Evolutionary conservation across 2,797 vertebrate species (phyloP).

Genomic region (Semotilus atromaculatus): DNA sequence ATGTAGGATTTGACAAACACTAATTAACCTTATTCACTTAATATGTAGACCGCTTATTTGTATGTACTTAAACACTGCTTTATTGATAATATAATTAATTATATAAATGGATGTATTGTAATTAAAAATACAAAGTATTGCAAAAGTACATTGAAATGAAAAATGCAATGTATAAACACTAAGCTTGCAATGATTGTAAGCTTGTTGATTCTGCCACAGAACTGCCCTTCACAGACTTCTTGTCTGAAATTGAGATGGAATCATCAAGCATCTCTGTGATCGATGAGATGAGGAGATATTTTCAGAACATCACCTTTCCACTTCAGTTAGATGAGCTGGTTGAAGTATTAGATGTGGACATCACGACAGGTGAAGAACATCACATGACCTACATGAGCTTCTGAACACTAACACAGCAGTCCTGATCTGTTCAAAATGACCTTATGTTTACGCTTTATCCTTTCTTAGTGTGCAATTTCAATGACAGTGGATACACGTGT

Average conservation of each 20-base stretch:
- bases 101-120: background rate
- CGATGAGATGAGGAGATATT: constrained; percentile 16
- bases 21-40: background rate
- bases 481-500: constrained; percentile 45
- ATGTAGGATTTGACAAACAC: background rate
- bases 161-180: background rate
- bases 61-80: background rate
- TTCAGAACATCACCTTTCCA: constrained; percentile 40
- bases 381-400: background rate
- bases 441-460: background rate
- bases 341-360: constrained; percentile 47
- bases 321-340: constrained; percentile 29
- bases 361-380: constrained; percentile 48
- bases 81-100: background rate
- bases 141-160: background rate
- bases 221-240: constrained; percentile 21
- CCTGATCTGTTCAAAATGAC: background rate
- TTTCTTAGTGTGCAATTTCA: constrained; percentile 51
- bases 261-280: constrained; percentile 13
- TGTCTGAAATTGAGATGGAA: constrained; percentile 47
- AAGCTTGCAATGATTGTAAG: background rate
- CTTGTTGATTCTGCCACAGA: background rate
- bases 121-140: background rate
- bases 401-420: background rate
- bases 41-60: background rate